Base-by-base conservation (phyloP, 2,797 vertebrate genomes). In the Myotis myotis region DNA sequence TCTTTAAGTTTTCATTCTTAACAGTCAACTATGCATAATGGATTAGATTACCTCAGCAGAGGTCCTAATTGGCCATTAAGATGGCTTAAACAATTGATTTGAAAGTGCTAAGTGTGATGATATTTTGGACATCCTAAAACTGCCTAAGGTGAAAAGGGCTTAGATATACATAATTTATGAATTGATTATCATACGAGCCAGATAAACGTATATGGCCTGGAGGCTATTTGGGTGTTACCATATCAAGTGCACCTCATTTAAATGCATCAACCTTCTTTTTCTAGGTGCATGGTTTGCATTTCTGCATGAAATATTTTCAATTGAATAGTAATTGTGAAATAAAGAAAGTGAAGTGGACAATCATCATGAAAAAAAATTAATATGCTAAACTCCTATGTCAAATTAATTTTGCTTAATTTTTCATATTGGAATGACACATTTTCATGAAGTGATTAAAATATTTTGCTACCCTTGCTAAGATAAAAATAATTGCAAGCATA, bases 131-230 rank as follows among this genome's bases (percentile, higher is more conserved):
- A 30, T 64, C 8, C 41, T 80, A 16, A 92, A 92, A 96, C 47
- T 53, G 94, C 93, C 93, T 95, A 78, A 81, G 90, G 95, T 96
- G 38, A 74, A 91, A 97, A 94, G 81, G 91, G 49, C n/a, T 87
- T 20, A 53, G 25, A 23, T 88, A 85, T 96, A 76, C 89, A 96
- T 95, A 92, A 96, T 97, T 94, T 92, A 96, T 91, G 44, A 97
- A 53, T 72, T 20, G 36, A 97, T 97, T 97, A 91, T 49, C 94
- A 97, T 96, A 95, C 11, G 49, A 66, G 44, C 60, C 87, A 66
- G 28, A 93, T 88, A 72, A 82, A 85, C 19, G 62, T 90, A 60
- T 71, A 41, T 38, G 75, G 92, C 92, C 96, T 94, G 36, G 51
- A 93, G 95, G 93, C 92, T 96, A 70, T 92, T 92, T 57, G 75